phyloP scores from a whole-genome alignment of 2,113 vertebrate species.

The Bos javanicus region DNA sequence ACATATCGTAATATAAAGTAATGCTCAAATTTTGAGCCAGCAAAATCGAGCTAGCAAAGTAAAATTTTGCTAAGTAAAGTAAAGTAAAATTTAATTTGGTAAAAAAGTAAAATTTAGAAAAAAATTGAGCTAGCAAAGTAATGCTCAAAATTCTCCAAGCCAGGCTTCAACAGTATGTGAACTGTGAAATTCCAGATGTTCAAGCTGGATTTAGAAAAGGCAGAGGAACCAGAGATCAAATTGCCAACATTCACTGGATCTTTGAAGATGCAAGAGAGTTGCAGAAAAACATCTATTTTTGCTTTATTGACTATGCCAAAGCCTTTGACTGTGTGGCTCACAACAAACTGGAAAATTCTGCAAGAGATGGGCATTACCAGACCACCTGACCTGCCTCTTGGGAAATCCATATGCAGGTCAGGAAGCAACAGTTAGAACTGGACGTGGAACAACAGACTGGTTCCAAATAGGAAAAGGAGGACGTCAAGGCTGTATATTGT shows the following conservation, averaged over 20 bases:
- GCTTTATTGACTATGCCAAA: neutral
- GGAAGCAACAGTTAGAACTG: neutral
- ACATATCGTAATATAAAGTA: neutral
- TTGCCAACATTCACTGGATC: neutral
- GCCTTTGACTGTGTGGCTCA: neutral
- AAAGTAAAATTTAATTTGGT: neutral
- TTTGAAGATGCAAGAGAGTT: neutral
- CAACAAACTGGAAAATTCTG: neutral
- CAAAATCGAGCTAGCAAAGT: neutral
- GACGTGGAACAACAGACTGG: neutral
- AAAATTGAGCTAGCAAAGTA: neutral
- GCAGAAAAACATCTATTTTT: neutral
- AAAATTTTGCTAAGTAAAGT: neutral
- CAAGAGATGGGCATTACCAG: neutral
- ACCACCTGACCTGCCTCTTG: neutral
- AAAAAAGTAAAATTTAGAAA: neutral
- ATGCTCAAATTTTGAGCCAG: neutral
- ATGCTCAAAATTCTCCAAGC: neutral
- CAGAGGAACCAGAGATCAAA: neutral
- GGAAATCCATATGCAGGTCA: neutral
- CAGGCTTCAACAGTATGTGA: neutral
- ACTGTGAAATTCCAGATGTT: neutral
- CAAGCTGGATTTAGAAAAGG: neutral
- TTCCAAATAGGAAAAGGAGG: neutral
- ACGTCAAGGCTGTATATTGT: no score